Base-by-base conservation (phyloP, 2,888 invertebrate species). In the Volucella zonaria region DNA sequence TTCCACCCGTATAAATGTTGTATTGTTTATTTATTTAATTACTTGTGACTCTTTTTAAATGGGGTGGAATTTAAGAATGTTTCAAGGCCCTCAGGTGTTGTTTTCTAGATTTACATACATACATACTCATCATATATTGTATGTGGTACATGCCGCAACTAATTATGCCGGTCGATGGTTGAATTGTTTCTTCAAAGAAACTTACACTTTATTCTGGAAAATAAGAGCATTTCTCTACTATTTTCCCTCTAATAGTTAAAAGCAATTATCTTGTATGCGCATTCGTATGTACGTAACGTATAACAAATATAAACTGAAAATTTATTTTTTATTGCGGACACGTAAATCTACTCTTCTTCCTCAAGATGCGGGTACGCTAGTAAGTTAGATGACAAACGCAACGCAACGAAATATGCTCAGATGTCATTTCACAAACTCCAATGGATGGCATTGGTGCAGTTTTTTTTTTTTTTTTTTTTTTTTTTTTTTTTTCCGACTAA, bases 11-110 rank as follows among this genome's bases (percentile, higher is more conserved):
- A 85, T 85, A 68, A 70, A 64, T 51, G 14, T 49, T 47, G 56
- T 73, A 56, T 56, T 80, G 74, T 80, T 77, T 85, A 85, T 85
- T 85, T 81, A 85, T 85, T 85, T 81, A 81, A 85, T 85, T 85
- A 73, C 81, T 81, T 81, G 62, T 83, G 75, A 83, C 80, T 83
- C 56, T 54, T 71, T 68, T 76, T 62, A 76, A 85, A 77, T 68
- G 40, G 71, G 81, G 76, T 77, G 52, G 62, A 80, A 70, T 75
- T 66, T n/a, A 61, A 75, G 49, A 76, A 45, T 73, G 42, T 58
- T 59, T 42, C 52, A 51, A 62, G 73, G 38, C 49, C 67, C 62
- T 85, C 85, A 85, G 85, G 85, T 81, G 85, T 77, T 85, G 56
- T 49, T 52, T 45, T 40, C 11, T 74, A 54, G 18, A 54, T 40